Evolutionary conservation across 2,113 vertebrate species (phyloP).

Genomic region (Vulpes ferrilata): DNA sequence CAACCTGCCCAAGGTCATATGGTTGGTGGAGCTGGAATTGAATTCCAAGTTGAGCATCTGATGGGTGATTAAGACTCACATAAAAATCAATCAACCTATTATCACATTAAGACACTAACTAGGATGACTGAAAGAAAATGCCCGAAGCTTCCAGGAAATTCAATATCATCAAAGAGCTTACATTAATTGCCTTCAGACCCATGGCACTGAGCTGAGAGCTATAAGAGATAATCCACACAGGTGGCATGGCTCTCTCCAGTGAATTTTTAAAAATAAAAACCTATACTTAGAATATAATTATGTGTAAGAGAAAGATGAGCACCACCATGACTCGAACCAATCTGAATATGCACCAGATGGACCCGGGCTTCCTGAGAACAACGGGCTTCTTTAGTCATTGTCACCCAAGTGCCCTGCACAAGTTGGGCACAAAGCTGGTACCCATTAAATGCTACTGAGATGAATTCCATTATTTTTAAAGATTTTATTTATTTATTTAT

Average conservation of each 20-base stretch:
- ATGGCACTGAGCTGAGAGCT: conserved; percentile 21
- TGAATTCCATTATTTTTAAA: no score
- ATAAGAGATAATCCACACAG: conserved; percentile 65
- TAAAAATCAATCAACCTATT: conserved; percentile 75
- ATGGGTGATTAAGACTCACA: conserved; percentile 71
- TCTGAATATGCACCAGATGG: conserved; percentile 41
- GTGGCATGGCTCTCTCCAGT: conserved; percentile 53
- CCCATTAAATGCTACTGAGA: neutral
- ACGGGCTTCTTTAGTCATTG: neutral
- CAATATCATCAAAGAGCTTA: conserved; percentile 63
- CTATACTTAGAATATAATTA: conserved; percentile 67
- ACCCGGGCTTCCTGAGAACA: neutral
- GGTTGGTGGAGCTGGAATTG: conserved; percentile 14
- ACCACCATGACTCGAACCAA: conserved; percentile 33
- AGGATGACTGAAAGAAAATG: conserved; percentile 63
- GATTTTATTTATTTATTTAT: no score
- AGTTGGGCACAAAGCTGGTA: neutral
- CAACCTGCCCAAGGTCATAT: conserved; percentile 47
- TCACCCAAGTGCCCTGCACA: neutral
- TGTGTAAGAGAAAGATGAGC: conserved; percentile 42
- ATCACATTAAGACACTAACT: conserved; percentile 69
- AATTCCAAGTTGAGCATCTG: conserved; percentile 71
- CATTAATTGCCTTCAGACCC: conserved; percentile 66
- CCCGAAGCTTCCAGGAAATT: conserved; percentile 67
- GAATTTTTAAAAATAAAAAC: conserved; percentile 70